phyloP scores from a whole-genome alignment of 64 coral and sea anemone species.

The Platygyra sinensis region DNA sequence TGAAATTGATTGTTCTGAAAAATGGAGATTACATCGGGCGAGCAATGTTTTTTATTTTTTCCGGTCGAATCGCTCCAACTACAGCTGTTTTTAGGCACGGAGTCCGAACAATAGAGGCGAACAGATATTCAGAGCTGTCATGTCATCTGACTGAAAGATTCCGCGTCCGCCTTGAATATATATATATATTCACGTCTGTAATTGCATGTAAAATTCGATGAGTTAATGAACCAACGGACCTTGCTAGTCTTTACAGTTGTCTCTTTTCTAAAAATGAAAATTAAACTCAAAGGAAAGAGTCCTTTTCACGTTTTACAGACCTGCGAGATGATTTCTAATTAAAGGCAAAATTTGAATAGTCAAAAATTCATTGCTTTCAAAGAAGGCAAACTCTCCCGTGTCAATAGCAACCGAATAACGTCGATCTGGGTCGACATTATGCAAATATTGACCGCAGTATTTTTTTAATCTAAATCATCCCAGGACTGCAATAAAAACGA shows the following conservation, averaged over 20 bases:
- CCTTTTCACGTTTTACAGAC: neutral
- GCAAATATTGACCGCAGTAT: neutral
- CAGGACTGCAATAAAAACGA: neutral
- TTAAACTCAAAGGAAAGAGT: neutral
- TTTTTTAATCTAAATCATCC: neutral
- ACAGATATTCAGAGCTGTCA: conserved; percentile 20
- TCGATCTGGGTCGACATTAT: neutral
- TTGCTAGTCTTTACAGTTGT: too few relatives aligned
- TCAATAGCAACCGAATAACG: neutral
- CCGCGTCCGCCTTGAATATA: neutral
- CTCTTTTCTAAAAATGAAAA: too few relatives aligned
- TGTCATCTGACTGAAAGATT: neutral
- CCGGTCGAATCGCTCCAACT: neutral
- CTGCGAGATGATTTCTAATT: neutral
- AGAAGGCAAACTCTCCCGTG: neutral
- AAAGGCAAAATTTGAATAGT: conserved; percentile 1
- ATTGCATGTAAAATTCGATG: neutral
- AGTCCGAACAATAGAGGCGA: neutral
- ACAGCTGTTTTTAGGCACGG: neutral
- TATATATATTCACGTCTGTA: neutral
- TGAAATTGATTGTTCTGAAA: neutral
- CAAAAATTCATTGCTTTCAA: neutral
- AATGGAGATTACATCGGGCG: neutral
- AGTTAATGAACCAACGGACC: neutral
- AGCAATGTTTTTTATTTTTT: neutral